Conservation (phyloP, 37 sponge, comb jelly and placozoan species). For the Bolinopsis microptera region DNA sequence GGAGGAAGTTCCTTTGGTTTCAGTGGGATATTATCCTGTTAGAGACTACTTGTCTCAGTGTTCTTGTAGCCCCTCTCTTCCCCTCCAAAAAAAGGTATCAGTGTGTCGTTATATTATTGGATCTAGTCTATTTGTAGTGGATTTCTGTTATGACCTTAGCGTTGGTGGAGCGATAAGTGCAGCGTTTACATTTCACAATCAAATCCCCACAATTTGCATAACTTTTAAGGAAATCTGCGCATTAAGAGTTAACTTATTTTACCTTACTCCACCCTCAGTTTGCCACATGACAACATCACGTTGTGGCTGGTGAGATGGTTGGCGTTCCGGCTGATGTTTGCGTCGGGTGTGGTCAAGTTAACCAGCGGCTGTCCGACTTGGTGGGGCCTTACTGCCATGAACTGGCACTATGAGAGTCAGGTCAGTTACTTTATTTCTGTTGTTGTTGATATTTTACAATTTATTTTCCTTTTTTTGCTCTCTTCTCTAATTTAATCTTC, state of each 20-base stretch:
- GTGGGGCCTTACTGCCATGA: constrained; percentile 80
- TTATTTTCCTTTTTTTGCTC: neutral
- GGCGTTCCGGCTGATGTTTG: constrained; percentile 96
- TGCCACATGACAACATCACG: constrained; percentile 69
- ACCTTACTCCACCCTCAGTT: constrained; percentile 27
- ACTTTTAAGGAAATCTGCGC: too few species aligned
- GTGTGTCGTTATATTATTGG: too few species aligned
- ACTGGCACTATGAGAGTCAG: constrained; percentile 86
- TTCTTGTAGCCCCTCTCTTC: constrained; percentile 82
- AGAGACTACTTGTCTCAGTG: constrained; percentile 86
- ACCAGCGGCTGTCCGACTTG: constrained; percentile 91
- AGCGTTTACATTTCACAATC: neutral
- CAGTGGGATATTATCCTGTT: constrained; percentile 94
- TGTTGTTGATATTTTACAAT: neutral
- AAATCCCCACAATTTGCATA: too few species aligned
- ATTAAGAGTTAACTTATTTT: too few species aligned
- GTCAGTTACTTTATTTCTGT: too few species aligned
- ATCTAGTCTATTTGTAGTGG: neutral
- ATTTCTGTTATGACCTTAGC: neutral
- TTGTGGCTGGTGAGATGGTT: constrained; percentile 92
- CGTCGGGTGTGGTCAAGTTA: constrained; percentile 94
- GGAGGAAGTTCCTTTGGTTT: constrained; percentile 93
- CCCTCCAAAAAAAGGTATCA: constrained; percentile 22
- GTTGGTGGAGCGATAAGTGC: neutral
- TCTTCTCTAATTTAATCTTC: too few species aligned